Conservation (phyloP, 2,113 vertebrate species). For the Tupaia tana region DNA sequence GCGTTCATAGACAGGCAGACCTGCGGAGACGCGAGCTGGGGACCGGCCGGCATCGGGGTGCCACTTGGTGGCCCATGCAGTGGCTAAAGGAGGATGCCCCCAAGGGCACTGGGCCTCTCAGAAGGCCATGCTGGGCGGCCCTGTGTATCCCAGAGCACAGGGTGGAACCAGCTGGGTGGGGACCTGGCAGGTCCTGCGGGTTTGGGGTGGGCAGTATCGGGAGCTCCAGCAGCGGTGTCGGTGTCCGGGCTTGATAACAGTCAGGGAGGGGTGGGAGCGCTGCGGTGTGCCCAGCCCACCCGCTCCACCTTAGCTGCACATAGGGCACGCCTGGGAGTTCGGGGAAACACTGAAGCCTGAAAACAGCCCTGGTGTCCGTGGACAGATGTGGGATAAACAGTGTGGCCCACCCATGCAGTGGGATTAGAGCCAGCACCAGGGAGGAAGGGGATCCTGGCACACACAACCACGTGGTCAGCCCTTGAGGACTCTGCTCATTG, state of each 20-base stretch:
- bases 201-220: not conserved
- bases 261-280: not conserved
- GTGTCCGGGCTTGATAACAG: slow-evolving; percentile 34
- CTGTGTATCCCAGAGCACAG: not conserved
- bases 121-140: too few species aligned
- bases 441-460: not conserved
- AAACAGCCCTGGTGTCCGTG: not conserved
- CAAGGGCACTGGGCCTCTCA: not conserved
- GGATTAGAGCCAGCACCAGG: too few species aligned
- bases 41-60: not conserved
- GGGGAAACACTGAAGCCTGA: not conserved
- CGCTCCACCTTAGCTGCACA: not conserved
- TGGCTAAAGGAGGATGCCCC: too few species aligned
- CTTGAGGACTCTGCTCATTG: not conserved
- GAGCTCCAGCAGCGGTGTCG: too few species aligned
- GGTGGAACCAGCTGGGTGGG: not conserved
- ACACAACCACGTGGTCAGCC: too few species aligned
- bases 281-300: not conserved
- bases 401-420: rapidly evolving
- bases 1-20: too few species aligned
- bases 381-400: too few species aligned
- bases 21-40: not conserved
- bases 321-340: not conserved
- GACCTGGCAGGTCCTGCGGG: not conserved
- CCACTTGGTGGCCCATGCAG: not conserved